Conservation (phyloP, 2,113 vertebrate species). For the Ceyx cyanopectus region DNA sequence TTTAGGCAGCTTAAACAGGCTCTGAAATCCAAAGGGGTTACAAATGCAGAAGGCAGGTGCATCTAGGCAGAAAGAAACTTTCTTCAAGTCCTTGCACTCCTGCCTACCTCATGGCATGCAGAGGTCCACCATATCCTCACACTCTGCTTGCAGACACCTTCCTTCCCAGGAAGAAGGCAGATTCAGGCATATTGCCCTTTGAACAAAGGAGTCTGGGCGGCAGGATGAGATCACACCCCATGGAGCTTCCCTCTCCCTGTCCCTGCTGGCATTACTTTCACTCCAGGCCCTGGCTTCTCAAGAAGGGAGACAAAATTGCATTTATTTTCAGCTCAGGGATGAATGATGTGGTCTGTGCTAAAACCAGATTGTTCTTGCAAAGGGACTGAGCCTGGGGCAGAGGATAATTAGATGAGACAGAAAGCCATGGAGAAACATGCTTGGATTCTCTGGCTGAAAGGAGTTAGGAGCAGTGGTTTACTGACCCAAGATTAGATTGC, state of each 20-base stretch:
- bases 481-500: background rate
- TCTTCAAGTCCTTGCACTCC: background rate
- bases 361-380: background rate
- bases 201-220: accelerated
- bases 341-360: background rate
- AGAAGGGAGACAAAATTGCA: background rate
- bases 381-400: background rate
- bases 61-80: background rate
- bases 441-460: background rate
- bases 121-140: accelerated
- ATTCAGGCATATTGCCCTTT: accelerated
- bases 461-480: background rate
- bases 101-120: accelerated
- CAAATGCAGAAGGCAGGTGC: background rate
- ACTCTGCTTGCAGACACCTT: accelerated
- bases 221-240: background rate
- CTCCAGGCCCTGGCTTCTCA: background rate
- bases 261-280: background rate
- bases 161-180: background rate
- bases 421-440: background rate
- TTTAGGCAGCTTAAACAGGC: background rate
- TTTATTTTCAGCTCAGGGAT: background rate
- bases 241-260: background rate
- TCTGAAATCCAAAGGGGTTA: background rate
- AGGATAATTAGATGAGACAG: background rate